Base-by-base conservation (phyloP, 2,113 vertebrate genomes). In the Tamias sibiricus region DNA sequence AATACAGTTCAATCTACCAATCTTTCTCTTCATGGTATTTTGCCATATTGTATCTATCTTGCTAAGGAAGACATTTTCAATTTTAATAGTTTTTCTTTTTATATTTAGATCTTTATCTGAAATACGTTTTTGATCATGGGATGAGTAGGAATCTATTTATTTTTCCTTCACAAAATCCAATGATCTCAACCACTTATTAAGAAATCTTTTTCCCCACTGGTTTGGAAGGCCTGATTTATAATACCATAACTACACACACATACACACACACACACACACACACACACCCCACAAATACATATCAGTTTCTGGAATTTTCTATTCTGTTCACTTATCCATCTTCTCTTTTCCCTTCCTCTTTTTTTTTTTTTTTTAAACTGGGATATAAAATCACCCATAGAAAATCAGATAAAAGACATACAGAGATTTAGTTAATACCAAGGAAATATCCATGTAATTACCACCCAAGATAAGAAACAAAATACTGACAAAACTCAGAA, bases 141-240 rank as follows among this genome's bases (percentile, higher is more conserved):
- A 94, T 76, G 68, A 76, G 5, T 35, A 42, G 13, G 32, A 71
- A 94, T 69, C 49, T 59, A 83, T 62, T 62, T 57, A 59, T 49
- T 86, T 90, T 91, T 82, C 81, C 71, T 87, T 54, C 47, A 91
- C n/a, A 76, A 82, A 62, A 87, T 37, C 32, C 24, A 82, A 44
- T 64, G 64, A 80, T 76, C 42, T 75, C 35, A 26, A 66, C 4
- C 14, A 86, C 57, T 90, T 74, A 79, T 35, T 40, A 19, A 40
- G n/a, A 85, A 79, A 57, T 47, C 30, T 93, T 42, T 74, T 26
- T 40, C 19, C 8, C 17, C 52, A 85, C 2, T 74, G 19, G 13
- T 59, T 66, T 91, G 40, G 87, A 94, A 40, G 75, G 57, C 35
- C 8, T 84, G 42, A 81, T 80, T 86, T 66, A 66, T 75, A 54